Base-by-base conservation (phyloP, 2,888 invertebrate genomes). In the Lordiphosa andalusiaca region DNA sequence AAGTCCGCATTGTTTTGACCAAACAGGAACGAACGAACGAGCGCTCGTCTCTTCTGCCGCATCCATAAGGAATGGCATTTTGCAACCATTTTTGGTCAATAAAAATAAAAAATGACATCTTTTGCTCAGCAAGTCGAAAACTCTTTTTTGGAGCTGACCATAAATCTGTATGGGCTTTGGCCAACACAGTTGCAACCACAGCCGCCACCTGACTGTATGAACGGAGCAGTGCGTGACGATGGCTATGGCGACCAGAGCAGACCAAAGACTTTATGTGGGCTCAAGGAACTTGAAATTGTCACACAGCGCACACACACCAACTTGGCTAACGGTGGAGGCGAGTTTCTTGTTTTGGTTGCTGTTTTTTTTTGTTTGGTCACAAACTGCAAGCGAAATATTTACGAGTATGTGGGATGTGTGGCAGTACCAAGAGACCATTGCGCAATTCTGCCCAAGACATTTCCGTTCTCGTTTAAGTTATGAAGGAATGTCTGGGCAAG, bases 251-350 rank as follows among this genome's bases (percentile, higher is more conserved):
- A 16, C 23, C 25, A 16, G 54, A 64, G 30, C 40, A 64, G 46
- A 41, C 49, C 39, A 50, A 33, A 41, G 42, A 44, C 67, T 50
- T 51, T 54, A 84, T 76, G 80, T 80, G 85, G 80, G 85, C 72
- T 80, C 72, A 78, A 80, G 83, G 80, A 80, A 81, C 74, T 85
- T 65, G 78, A 80, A 80, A 76, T 83, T 75, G 77, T 78, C 83
- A 63, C 80, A 80, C 65, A 69, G 30, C 30, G 30, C 30, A 33
- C n/a, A 33, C n/a, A 41, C 25, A 25, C 23, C 25, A 33, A 33
- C 6, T 9, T 25, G 73, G 39, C 85, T 82, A 84, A 77, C 77
- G 77, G 83, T 60, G 65, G 48, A 63, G 71, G 69, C 67, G 48
- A 50, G 48, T 56, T 54, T 53, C 25, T 21, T 16, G 35, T 39